Conservation (phyloP, 1,140 invertebrate genomes). For the Trachelipus rathkii region DNA sequence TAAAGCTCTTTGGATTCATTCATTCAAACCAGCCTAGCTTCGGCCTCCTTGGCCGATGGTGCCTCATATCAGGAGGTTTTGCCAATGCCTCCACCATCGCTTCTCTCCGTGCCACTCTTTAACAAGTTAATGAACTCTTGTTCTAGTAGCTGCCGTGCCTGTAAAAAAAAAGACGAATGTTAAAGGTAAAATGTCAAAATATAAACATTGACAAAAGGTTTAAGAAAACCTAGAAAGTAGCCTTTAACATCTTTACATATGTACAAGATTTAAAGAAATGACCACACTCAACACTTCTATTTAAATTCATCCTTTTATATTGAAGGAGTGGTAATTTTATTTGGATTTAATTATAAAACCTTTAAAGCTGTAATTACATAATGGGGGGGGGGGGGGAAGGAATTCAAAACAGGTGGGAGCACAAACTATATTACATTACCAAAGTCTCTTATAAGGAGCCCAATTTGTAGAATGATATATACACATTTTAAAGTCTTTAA, state of each 20-base stretch:
- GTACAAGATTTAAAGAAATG: background rate
- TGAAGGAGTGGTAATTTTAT: background rate
- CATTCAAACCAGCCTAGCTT: slow-evolving; percentile 26
- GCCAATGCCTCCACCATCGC: slow-evolving; percentile 48
- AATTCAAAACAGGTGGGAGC: too few species aligned
- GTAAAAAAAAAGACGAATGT: slow-evolving; percentile 19
- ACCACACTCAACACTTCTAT: background rate
- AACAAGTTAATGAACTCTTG: slow-evolving; percentile 85
- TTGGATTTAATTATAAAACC: too few species aligned
- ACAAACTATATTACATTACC: too few species aligned
- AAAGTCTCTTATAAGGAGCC: too few species aligned
- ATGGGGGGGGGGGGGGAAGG: too few species aligned
- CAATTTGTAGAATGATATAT: too few species aligned
- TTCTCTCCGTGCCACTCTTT: slow-evolving; percentile 75
- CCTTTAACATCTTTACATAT: background rate
- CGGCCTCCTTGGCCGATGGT: slow-evolving; percentile 18
- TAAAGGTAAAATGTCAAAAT: background rate
- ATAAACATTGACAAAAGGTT: background rate
- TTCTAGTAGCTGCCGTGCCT: slow-evolving; percentile 65
- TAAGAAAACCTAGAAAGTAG: background rate
- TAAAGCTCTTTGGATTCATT: slow-evolving; percentile 1
- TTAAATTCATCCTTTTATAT: background rate
- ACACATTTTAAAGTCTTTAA: too few species aligned
- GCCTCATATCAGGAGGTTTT: slow-evolving; percentile 34
- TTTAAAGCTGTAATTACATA: too few species aligned